These are phyloP conservation scores for Stegophylla sp. DNA, from an alignment of 2,888 invertebrate genomes.

Conservation along the genomic window DNA sequence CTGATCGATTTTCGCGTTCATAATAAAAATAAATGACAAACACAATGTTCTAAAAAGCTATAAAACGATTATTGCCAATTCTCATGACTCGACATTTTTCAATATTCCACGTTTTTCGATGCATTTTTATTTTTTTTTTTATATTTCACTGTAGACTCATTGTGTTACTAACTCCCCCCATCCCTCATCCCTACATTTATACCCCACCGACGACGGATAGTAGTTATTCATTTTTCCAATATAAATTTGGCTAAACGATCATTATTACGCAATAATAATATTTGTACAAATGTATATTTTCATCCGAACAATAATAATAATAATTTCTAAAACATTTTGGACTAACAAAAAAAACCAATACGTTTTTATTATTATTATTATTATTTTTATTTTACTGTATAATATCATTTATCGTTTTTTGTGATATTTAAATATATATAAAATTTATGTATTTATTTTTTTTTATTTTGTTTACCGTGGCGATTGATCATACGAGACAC, in stretches of 20 bases:
- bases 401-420: too few species aligned
- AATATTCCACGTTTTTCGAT: constrained; percentile 12
- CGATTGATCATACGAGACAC: too few species aligned
- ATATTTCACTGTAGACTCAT: too few species aligned
- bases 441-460: too few species aligned
- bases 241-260: constrained; percentile 2
- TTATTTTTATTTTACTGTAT: too few species aligned
- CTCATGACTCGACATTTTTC: constrained; percentile 23
- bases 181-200: too few species aligned
- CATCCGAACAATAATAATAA: not conserved
- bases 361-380: too few species aligned
- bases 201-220: not conserved
- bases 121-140: not conserved
- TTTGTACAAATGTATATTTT: not conserved
- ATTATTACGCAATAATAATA: not conserved
- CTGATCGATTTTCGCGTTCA: constrained; percentile 30
- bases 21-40: constrained; percentile 38
- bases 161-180: not conserved
- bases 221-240: constrained; percentile 17
- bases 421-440: too few species aligned
- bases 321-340: too few species aligned
- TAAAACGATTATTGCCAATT: constrained; percentile 41
- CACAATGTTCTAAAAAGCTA: constrained; percentile 26
- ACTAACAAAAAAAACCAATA: too few species aligned
- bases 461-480: too few species aligned